phyloP scores from a whole-genome alignment of 2,888 invertebrate genomes.

The Harpalus rufipes region DNA sequence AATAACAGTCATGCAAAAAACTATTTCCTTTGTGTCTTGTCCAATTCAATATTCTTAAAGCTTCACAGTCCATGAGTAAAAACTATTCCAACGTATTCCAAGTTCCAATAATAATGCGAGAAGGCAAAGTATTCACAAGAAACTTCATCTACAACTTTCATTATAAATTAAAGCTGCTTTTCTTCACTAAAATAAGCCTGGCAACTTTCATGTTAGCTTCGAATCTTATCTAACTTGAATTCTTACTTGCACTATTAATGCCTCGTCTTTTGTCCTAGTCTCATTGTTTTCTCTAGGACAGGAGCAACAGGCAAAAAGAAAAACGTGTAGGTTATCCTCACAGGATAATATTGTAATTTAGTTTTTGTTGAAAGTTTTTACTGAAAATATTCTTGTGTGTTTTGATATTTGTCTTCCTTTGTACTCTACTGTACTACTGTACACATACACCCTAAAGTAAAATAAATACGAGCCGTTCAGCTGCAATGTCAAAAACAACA shows the following conservation, averaged over 20 bases:
- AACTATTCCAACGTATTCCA: neutral
- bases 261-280: neutral
- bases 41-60: neutral
- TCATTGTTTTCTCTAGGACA: conserved; percentile 14
- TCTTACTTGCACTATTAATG: conserved; percentile 45
- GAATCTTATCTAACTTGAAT: conserved; percentile 20
- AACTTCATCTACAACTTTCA: conserved; percentile 32
- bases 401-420: neutral
- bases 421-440: neutral
- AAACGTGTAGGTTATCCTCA: conserved; percentile 26
- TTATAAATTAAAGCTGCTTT: conserved; percentile 8
- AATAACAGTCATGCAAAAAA: neutral
- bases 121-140: neutral
- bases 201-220: conserved; percentile 2
- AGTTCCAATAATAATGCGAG: conserved; percentile 10
- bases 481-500: neutral
- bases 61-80: neutral
- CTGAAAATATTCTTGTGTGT: neutral
- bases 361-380: conserved; percentile 14
- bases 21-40: neutral
- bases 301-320: conserved; percentile 32
- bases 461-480: too few relatives aligned
- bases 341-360: neutral
- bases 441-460: neutral
- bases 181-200: neutral